A percentile compares a stretch with the other conserved stretches of the same genome.
phyloP scores from a whole-genome alignment of 2,888 invertebrate species.

The Tipula lateralis region DNA sequence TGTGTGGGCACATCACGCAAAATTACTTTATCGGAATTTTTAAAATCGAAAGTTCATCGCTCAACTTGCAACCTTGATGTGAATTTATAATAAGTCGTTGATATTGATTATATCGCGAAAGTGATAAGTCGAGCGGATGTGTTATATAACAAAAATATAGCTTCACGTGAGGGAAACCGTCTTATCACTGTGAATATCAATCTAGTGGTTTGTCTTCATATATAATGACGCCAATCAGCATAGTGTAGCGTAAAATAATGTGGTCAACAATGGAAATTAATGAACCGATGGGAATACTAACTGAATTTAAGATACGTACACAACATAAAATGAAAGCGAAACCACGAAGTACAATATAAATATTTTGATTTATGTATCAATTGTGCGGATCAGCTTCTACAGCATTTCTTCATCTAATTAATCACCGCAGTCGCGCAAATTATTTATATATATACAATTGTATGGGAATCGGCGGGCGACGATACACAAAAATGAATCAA shows the following conservation, averaged over 20 bases:
- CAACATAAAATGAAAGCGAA: background rate
- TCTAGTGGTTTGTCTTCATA: background rate
- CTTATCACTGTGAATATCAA: background rate
- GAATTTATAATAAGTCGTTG: background rate
- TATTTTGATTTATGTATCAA: slow-evolving; percentile 20
- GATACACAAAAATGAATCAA: background rate
- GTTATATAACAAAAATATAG: background rate
- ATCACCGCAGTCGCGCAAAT: background rate
- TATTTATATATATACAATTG: background rate
- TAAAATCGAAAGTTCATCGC: background rate
- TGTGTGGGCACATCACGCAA: background rate
- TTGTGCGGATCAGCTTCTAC: background rate
- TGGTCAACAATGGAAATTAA: background rate
- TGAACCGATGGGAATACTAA: background rate
- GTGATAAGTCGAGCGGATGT: background rate
- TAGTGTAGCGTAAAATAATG: background rate
- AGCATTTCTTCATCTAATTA: background rate
- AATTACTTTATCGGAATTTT: background rate
- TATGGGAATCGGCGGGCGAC: background rate
- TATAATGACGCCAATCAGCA: background rate
- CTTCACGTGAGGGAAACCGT: background rate
- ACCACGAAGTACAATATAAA: background rate
- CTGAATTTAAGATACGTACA: background rate
- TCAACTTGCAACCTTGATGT: background rate
- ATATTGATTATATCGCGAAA: background rate